Base-by-base conservation (phyloP, 2,888 invertebrate genomes). In the Hirtodrosophila alboralis region DNA sequence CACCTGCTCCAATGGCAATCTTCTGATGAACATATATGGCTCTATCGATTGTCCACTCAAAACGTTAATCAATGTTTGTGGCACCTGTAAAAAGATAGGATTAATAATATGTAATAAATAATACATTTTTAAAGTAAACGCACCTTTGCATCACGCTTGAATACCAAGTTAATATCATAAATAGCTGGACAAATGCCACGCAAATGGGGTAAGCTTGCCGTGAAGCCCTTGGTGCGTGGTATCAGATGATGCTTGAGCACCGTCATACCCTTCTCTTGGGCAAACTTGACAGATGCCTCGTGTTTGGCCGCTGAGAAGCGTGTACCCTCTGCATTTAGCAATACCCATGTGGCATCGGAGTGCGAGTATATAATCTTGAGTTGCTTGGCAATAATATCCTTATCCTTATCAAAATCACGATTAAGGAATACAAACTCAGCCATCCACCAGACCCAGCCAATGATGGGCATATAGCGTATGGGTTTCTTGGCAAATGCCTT, bases 391-490 rank as follows among this genome's bases (percentile, higher is more conserved):
- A 98, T 96, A 61, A 94, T 95, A 84, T 94, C 93, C 89, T 94
- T 95, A 90, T 98, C 98, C 90, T 97, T 96, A 38, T 97, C 96
- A 92, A 95, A 98, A 72, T 95, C 95, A 73, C 98, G 93, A 89
- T 97, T 97, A 53, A 98, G 92, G 91, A 98, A 98, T 58, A 98
- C 96, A 91, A 96, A 96, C 89, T 98, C 98, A 0, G 96, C 95
- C 90, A 97, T 96, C 91, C 96, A 96, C 97, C 97, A 98, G 81
- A 95, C 95, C 98, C 98, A 98, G 30, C 98, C 98, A 73, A 98
- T 93, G 2, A 97, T 94, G 13, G 98, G 98, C 70, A 98, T 92
- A 89, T 96, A 97, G 71, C 95, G 94, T 65, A 98, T 94, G 7
- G 95, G 94, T 90, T 97, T 96, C 91, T 98, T 98, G 0, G 97